These are phyloP conservation scores for Nomada fabriciana DNA, from an alignment of 2,888 invertebrate species.

Conservation along the genomic window DNA sequence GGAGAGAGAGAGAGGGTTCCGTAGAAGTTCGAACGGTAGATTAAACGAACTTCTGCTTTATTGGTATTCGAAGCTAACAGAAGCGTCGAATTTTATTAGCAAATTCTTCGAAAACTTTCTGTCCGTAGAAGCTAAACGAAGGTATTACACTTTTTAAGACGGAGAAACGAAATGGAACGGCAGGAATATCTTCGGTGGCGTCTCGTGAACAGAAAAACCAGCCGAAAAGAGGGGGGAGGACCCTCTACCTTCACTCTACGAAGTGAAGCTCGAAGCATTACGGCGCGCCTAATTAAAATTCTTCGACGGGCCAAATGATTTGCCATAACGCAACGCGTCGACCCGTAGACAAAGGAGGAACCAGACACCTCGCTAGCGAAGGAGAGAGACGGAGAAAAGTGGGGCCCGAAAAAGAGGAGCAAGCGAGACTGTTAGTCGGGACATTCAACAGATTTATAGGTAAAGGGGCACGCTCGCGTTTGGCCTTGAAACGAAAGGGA, in stretches of 20 bases:
- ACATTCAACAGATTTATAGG: constrained; percentile 54
- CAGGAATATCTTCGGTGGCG: neutral
- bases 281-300: constrained; percentile 58
- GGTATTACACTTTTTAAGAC: neutral
- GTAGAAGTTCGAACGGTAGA: neutral
- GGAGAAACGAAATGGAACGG: neutral
- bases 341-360: neutral
- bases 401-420: constrained; percentile 17
- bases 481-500: constrained; percentile 57
- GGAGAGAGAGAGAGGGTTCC: too few species aligned
- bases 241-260: too few species aligned
- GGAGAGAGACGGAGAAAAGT: neutral
- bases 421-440: constrained; percentile 43
- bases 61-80: neutral
- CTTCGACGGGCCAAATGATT: constrained; percentile 46
- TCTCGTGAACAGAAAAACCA: constrained; percentile 6
- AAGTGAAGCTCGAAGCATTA: constrained; percentile 41
- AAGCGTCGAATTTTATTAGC: neutral
- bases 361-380: neutral
- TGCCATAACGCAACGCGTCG: constrained; percentile 25
- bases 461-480: constrained; percentile 47
- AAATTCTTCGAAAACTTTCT: constrained; percentile 1
- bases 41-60: neutral
- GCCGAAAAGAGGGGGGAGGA: neutral
- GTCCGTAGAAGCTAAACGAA: neutral